A percentile compares a stretch with the other conserved stretches of the same genome.
phyloP scores from a whole-genome alignment of 64 coral and sea anemone genomes.

The Stichodactyla helianthus region DNA sequence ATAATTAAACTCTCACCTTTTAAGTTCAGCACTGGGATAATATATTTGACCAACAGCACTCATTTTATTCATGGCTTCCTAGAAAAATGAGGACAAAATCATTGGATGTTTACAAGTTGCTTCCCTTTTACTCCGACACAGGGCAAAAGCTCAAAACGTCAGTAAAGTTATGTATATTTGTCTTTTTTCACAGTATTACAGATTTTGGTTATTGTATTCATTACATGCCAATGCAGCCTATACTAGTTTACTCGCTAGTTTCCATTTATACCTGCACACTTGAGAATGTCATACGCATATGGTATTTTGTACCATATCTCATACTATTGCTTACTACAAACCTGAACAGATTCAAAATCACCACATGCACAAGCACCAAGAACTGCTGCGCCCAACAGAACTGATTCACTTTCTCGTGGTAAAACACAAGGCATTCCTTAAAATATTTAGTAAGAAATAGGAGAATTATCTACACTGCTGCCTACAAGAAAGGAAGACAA shows the following conservation, averaged over 20 bases:
- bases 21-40: slow-evolving; percentile 43
- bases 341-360: slow-evolving; percentile 63
- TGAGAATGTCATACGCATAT: no score
- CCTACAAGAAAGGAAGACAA: no score
- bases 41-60: slow-evolving; percentile 54
- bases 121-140: no score
- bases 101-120: background rate
- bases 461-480: background rate
- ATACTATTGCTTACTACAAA: no score
- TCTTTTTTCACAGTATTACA: no score
- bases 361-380: slow-evolving; percentile 78
- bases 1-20: slow-evolving; percentile 39
- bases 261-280: no score
- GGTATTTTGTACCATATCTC: no score
- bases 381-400: slow-evolving; percentile 78
- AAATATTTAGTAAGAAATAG: background rate
- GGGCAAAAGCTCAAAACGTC: no score
- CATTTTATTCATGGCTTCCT: slow-evolving; percentile 95
- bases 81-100: background rate
- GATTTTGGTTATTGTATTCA: no score
- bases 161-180: no score
- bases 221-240: no score
- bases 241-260: no score
- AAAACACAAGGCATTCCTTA: slow-evolving; percentile 75
- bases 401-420: slow-evolving; percentile 72